Percentiles rank a stretch among this genome's conserved stretches.
Conservation (phyloP, 2,888 invertebrate species). For the Pelosia muscerda region DNA sequence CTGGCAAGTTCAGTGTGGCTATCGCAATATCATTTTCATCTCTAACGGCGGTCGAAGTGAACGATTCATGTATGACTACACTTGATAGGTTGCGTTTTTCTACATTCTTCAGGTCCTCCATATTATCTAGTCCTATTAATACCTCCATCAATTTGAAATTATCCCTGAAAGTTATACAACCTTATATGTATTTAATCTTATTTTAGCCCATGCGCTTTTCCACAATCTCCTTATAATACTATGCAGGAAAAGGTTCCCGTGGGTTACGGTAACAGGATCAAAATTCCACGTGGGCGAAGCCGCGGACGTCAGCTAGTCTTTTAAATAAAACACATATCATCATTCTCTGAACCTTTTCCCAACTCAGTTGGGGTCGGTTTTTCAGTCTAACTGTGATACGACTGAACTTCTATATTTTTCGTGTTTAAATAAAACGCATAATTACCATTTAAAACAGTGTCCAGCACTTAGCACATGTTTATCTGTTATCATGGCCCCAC, state of each 20-base stretch:
- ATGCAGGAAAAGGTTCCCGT: too few relatives aligned
- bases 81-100: slow-evolving; percentile 68
- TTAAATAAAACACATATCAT: too few relatives aligned
- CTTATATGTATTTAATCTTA: neutral
- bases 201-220: neutral
- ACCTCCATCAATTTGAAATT: slow-evolving; percentile 69
- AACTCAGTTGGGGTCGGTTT: too few relatives aligned
- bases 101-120: slow-evolving; percentile 69
- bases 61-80: slow-evolving; percentile 80
- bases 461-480: slow-evolving; percentile 86
- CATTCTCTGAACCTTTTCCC: too few relatives aligned
- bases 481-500: slow-evolving; percentile 85
- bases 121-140: slow-evolving; percentile 80
- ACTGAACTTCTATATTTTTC: too few relatives aligned
- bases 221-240: too few relatives aligned
- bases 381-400: too few relatives aligned
- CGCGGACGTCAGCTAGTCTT: too few relatives aligned
- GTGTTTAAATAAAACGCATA: too few relatives aligned
- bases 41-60: slow-evolving; percentile 81
- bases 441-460: slow-evolving; percentile 87
- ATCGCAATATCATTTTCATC: slow-evolving; percentile 88
- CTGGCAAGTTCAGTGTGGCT: slow-evolving; percentile 75
- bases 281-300: too few relatives aligned
- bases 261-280: too few relatives aligned
- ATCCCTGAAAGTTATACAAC: slow-evolving; percentile 68